Evolutionary conservation across 2,797 vertebrate genomes (phyloP).

Genomic region (Cossypha niveicapilla): DNA sequence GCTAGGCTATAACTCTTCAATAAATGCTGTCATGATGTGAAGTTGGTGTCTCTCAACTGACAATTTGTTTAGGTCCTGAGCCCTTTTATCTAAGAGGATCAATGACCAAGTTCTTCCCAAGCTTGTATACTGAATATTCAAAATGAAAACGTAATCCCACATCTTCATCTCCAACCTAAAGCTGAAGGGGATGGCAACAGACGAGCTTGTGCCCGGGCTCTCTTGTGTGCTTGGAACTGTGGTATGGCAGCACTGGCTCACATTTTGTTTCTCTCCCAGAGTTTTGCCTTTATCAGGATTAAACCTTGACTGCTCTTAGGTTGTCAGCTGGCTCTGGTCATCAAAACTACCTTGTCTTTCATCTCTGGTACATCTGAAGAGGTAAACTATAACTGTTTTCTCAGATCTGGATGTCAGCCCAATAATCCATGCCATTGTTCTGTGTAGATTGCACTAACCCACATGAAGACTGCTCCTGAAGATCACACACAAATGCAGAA

Average conservation of each 20-base stretch:
- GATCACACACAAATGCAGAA: conserved; percentile 37
- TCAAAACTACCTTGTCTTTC: conserved; percentile 21
- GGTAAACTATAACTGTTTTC: not conserved
- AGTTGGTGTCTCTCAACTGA: not conserved
- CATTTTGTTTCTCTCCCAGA: not conserved
- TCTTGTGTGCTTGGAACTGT: not conserved
- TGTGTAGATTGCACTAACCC: not conserved
- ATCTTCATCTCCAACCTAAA: not conserved
- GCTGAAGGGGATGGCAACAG: not conserved
- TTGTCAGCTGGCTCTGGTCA: not conserved
- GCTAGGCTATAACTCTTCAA: not conserved
- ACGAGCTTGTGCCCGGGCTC: not conserved
- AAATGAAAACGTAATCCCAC: not conserved
- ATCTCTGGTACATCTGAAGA: conserved; percentile 15
- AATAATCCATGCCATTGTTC: conserved; percentile 12
- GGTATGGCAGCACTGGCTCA: not conserved
- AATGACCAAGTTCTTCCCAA: not conserved
- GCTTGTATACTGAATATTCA: not conserved
- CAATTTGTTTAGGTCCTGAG: not conserved
- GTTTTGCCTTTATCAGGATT: not conserved
- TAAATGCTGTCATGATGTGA: not conserved
- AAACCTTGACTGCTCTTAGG: not conserved
- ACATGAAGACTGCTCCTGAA: conserved; percentile 20
- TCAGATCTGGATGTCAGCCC: not conserved
- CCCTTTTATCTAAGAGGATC: not conserved